phyloP scores from a whole-genome alignment of 2,797 vertebrate species.

The Threskiornis aethiopicus region DNA sequence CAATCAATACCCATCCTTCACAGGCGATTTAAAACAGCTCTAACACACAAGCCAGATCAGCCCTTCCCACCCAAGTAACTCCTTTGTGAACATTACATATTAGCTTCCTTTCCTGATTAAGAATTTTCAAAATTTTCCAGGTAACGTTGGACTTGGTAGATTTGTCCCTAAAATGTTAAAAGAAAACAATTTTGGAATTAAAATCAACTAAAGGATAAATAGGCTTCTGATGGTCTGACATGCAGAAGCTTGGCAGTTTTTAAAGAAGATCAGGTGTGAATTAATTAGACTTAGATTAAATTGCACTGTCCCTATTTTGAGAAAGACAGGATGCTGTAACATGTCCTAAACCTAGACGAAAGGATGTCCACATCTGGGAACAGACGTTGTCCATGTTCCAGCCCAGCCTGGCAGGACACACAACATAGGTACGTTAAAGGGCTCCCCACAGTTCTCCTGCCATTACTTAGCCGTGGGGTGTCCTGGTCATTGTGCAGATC shows the following conservation, averaged over 20 bases:
- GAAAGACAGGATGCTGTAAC: not conserved
- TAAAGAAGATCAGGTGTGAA: not conserved
- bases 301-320: not conserved
- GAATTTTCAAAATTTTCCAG: not conserved
- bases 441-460: not conserved
- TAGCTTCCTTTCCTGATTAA: not conserved
- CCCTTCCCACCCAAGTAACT: not conserved
- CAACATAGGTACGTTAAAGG: not conserved
- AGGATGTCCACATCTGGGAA: not conserved
- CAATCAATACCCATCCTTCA: not conserved
- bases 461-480: not conserved
- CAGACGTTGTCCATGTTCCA: not conserved
- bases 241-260: not conserved
- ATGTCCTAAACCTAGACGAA: not conserved
- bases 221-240: not conserved
- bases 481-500: not conserved
- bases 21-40: not conserved
- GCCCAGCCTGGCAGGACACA: not conserved
- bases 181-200: not conserved
- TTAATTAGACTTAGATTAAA: not conserved
- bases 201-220: not conserved
- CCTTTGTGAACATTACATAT: not conserved
- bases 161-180: not conserved
- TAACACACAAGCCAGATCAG: not conserved
- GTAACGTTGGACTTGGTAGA: not conserved